phyloP scores from a whole-genome alignment of 2,113 vertebrate species.

The Dasyurus viverrinus region DNA sequence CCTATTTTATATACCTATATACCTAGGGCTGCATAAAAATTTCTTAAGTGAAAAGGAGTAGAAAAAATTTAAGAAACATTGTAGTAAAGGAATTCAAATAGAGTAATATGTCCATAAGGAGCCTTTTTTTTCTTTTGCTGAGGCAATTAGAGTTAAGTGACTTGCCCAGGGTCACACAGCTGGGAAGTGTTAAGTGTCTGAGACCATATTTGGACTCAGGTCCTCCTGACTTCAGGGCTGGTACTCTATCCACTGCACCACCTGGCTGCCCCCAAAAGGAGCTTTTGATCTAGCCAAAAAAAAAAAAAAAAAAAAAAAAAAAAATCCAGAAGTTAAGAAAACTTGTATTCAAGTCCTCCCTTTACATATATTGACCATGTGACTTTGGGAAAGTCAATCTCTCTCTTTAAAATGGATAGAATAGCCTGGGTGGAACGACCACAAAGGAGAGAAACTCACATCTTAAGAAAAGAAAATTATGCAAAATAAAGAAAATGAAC shows the following conservation, averaged over 20 bases:
- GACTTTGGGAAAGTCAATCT: slow-evolving; percentile 27
- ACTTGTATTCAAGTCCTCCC: not conserved
- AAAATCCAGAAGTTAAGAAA: not conserved
- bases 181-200: too few relatives aligned
- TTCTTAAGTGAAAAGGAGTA: too few relatives aligned
- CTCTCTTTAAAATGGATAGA: not conserved
- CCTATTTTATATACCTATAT: too few relatives aligned
- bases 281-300: not conserved
- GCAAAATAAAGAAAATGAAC: slow-evolving; percentile 33
- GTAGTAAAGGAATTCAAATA: not conserved
- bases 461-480: slow-evolving; percentile 17
- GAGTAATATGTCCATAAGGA: not conserved
- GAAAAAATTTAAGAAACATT: too few relatives aligned
- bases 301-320: not conserved
- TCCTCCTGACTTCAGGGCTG: too few relatives aligned
- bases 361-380: not conserved
- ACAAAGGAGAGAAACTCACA: slow-evolving; percentile 7
- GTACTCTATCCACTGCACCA: too few relatives aligned
- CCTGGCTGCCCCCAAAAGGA: not conserved
- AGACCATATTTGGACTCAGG: too few relatives aligned
- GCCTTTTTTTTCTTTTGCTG: not conserved
- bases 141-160: too few relatives aligned
- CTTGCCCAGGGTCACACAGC: too few relatives aligned
- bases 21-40: too few relatives aligned
- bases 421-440: not conserved